These are phyloP conservation scores for Melipona beecheii DNA, from an alignment of 2,888 invertebrate genomes.

Conservation along the genomic window DNA sequence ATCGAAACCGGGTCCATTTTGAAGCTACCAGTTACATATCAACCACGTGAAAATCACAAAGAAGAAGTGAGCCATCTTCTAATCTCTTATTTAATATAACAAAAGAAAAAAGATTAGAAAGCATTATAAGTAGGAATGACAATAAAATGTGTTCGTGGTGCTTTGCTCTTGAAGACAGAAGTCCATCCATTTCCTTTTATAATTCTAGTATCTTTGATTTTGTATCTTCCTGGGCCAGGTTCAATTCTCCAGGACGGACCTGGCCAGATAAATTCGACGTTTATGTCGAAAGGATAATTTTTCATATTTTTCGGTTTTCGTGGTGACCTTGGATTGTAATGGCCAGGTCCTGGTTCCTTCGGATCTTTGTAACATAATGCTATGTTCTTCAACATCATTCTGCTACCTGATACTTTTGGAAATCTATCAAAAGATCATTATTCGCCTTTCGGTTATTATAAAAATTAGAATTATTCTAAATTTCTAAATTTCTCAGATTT, in stretches of 20 bases:
- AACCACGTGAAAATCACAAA: constrained; percentile 13
- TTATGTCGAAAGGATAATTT: constrained; percentile 62
- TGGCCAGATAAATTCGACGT: constrained; percentile 45
- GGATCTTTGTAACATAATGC: constrained; percentile 85
- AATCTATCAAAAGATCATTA: constrained; percentile 71
- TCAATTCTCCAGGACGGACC: constrained; percentile 11
- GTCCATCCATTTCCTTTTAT: constrained; percentile 70
- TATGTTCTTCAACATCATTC: constrained; percentile 85
- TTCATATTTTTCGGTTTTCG: constrained; percentile 31
- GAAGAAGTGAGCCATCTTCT: constrained; percentile 26
- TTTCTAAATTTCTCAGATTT: background rate
- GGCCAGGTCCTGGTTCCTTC: constrained; percentile 85
- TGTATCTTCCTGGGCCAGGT: constrained; percentile 72
- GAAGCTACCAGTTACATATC: constrained; percentile 52
- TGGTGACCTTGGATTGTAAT: constrained; percentile 77
- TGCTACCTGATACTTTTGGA: constrained; percentile 82
- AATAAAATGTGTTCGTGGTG: constrained; percentile 47
- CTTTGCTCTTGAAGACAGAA: constrained; percentile 69
- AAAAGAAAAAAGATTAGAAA: constrained; percentile 30
- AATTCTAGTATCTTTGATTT: constrained; percentile 22
- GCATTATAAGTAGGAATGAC: constrained; percentile 29
- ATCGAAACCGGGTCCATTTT: constrained; percentile 58
- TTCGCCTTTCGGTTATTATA: background rate
- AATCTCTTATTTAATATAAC: background rate
- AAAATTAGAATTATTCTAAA: background rate